Conservation (phyloP, 2,888 invertebrate species). For the Leucophenga maculata region DNA sequence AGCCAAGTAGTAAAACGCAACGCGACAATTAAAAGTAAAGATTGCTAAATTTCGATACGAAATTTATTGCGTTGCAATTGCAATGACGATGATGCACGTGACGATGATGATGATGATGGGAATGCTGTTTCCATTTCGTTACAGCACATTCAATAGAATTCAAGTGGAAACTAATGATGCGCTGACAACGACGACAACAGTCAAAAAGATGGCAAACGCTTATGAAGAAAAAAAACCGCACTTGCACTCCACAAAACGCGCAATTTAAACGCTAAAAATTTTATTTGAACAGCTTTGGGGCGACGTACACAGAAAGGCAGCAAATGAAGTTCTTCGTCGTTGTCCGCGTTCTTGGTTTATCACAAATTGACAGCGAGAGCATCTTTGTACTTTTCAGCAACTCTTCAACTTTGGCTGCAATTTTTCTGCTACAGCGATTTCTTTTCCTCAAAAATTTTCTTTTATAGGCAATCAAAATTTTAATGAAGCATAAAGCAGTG, state of each 20-base stretch:
- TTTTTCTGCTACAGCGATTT: not conserved
- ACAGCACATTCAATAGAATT: conserved; percentile 65
- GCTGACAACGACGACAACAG: conserved; percentile 23
- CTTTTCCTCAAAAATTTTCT: not conserved
- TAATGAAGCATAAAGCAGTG: conserved; percentile 50
- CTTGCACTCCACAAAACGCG: not conserved
- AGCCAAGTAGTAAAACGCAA: conserved; percentile 50
- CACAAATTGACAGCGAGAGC: conserved; percentile 14
- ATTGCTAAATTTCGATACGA: conserved; percentile 21
- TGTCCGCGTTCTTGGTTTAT: not conserved
- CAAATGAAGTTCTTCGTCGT: not conserved
- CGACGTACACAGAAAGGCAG: not conserved
- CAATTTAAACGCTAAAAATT: not conserved
- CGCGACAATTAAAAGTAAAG: conserved; percentile 57
- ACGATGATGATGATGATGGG: too few relatives aligned
- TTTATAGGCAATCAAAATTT: conserved; percentile 53
- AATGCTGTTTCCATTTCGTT: conserved; percentile 46
- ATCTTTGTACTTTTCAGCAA: not conserved
- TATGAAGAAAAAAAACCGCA: too few relatives aligned
- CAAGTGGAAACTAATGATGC: conserved; percentile 65
- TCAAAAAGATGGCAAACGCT: not conserved
- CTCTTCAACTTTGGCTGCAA: conserved; percentile 1
- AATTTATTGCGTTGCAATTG: conserved; percentile 34
- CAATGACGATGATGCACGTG: conserved; percentile 20
- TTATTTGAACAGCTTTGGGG: not conserved